These are phyloP conservation scores for Psilanteris sp. DNA, from an alignment of 1,140 invertebrate species.

Conservation along the genomic window DNA sequence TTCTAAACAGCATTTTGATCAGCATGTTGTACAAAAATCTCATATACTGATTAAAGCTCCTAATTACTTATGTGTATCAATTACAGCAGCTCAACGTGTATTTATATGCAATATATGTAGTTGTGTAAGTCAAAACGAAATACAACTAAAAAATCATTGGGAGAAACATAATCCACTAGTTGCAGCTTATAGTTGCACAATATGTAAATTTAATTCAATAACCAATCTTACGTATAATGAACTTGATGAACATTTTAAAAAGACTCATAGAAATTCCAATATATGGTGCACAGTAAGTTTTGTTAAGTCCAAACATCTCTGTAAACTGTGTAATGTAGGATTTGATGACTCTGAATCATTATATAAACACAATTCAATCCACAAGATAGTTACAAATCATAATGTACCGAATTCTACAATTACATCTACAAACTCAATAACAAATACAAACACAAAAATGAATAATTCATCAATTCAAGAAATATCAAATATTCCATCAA, in stretches of 20 bases:
- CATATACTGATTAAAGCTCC: slow-evolving; percentile 36
- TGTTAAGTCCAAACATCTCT: slow-evolving; percentile 36
- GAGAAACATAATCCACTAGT: slow-evolving; percentile 36
- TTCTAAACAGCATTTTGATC: slow-evolving; percentile 48
- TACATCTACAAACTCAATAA: background rate
- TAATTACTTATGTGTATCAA: slow-evolving; percentile 39
- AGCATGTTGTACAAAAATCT: slow-evolving; percentile 42
- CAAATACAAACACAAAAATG: background rate
- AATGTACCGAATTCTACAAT: background rate
- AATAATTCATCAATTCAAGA: too few species aligned
- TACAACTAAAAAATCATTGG: slow-evolving; percentile 67
- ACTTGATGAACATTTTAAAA: slow-evolving; percentile 50
- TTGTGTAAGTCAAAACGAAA: slow-evolving; percentile 8
- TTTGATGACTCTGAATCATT: slow-evolving; percentile 40
- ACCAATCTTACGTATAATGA: slow-evolving; percentile 6
- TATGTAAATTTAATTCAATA: slow-evolving; percentile 19
- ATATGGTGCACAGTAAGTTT: slow-evolving; percentile 55
- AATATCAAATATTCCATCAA: too few species aligned
- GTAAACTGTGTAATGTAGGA: slow-evolving; percentile 58
- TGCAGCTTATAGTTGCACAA: slow-evolving; percentile 50
- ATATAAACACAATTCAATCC: slow-evolving; percentile 41
- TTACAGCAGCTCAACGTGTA: slow-evolving; percentile 11
- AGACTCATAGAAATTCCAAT: slow-evolving; percentile 20
- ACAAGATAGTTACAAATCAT: slow-evolving; percentile 1
- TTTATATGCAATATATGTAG: slow-evolving; percentile 67